These are phyloP conservation scores for Oncorhynchus clarkii DNA, from an alignment of 2,113 vertebrate species.

Conservation along the genomic window DNA sequence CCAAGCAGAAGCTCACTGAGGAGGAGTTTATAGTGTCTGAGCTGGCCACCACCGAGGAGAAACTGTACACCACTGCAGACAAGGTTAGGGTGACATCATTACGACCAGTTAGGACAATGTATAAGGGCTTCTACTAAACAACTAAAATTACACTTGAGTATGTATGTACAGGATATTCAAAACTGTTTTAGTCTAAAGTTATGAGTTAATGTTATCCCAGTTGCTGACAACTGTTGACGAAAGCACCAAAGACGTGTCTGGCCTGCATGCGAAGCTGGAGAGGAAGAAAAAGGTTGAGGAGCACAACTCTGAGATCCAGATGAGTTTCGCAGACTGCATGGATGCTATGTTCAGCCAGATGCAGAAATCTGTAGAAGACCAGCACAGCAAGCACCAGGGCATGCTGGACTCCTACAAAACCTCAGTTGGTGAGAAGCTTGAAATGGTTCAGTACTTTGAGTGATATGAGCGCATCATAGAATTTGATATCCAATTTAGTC, in stretches of 20 bases:
- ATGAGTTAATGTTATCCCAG: constrained; percentile 56
- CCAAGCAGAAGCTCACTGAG: constrained; percentile 78
- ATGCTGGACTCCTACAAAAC: constrained; percentile 75
- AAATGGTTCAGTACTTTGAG: neutral
- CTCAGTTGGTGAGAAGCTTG: constrained; percentile 77
- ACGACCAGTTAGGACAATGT: no score
- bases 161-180: neutral
- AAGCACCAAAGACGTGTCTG: constrained; percentile 83
- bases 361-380: constrained; percentile 76
- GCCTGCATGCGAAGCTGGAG: constrained; percentile 90
- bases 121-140: no score
- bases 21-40: constrained; percentile 80
- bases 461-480: no score
- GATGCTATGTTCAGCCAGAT: constrained; percentile 77
- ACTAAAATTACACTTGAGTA: no score
- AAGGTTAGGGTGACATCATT: constrained; percentile 70
- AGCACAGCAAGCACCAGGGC: constrained; percentile 72
- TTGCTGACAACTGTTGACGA: constrained; percentile 82
- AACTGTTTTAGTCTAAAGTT: neutral
- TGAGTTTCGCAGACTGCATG: constrained; percentile 77
- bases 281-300: constrained; percentile 85
- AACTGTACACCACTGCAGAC: constrained; percentile 81
- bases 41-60: constrained; percentile 75
- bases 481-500: neutral
- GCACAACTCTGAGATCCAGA: constrained; percentile 79